These are phyloP conservation scores for Myotis pilosus DNA, from an alignment of 2,797 vertebrate species.

Conservation along the genomic window DNA sequence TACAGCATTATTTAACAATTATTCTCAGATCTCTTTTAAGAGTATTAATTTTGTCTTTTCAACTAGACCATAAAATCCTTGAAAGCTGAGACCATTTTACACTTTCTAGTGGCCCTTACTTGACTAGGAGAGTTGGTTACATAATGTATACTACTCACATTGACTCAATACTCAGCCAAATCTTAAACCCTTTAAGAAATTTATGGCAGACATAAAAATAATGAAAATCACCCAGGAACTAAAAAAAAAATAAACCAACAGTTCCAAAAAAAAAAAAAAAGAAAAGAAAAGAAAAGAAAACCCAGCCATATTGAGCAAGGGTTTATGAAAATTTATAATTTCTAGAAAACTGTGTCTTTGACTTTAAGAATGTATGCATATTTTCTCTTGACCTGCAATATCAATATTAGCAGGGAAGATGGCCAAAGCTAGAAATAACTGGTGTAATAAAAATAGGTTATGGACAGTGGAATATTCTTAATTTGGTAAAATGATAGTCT, in stretches of 20 bases:
- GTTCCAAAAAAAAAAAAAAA: background rate
- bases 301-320: background rate
- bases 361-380: background rate
- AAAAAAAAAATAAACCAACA: conserved; percentile 21
- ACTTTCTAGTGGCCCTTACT: background rate
- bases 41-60: conserved; percentile 33
- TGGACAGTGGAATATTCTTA: background rate
- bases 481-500: background rate
- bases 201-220: background rate
- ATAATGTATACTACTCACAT: background rate
- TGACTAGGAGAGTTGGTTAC: background rate
- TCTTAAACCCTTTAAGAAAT: conserved; percentile 19
- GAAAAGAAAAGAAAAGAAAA: background rate
- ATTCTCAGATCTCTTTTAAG: background rate
- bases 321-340: background rate
- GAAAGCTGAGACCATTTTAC: background rate
- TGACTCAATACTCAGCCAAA: background rate
- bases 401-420: background rate
- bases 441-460: background rate
- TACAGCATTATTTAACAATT: background rate
- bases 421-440: conserved; percentile 28
- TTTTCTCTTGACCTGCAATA: background rate
- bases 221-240: background rate
- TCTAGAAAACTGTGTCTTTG: conserved; percentile 18
- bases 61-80: background rate